Evolutionary conservation across 2,797 vertebrate species (phyloP).

Genomic region (Schizothorax lantsangensis): DNA sequence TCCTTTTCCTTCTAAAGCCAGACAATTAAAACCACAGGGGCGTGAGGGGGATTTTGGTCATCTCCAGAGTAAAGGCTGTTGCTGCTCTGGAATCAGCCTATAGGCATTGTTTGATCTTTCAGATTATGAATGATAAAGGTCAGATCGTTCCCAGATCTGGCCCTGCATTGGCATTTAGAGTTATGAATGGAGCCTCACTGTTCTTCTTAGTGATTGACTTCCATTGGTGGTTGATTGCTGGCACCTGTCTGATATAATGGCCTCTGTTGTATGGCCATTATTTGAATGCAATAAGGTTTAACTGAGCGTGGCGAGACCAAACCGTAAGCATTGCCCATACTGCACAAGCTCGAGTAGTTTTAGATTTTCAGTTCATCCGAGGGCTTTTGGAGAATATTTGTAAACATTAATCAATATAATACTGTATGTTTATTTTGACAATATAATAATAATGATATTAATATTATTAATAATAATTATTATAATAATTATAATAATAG

Average conservation of each 20-base stretch:
- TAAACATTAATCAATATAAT: constrained; percentile 21
- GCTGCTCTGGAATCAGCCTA: constrained; percentile 20
- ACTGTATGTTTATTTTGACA: no score
- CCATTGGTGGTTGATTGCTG: constrained; percentile 15
- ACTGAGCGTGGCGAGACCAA: neutral
- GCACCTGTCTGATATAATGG: constrained; percentile 21
- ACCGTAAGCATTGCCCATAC: constrained; percentile 12
- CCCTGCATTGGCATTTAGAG: constrained; percentile 18
- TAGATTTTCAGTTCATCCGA: constrained; percentile 29
- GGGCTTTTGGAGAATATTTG: constrained; percentile 19
- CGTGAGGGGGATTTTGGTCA: constrained; percentile 30
- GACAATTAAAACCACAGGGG: constrained; percentile 43
- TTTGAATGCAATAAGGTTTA: constrained; percentile 31
- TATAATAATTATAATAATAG: neutral
- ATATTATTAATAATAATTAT: neutral
- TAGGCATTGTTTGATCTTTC: constrained; percentile 45
- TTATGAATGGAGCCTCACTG: constrained; percentile 20
- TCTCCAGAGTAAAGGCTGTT: constrained; percentile 19
- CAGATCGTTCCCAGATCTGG: constrained; percentile 16
- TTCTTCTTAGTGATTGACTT: constrained; percentile 26
- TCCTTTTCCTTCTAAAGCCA: constrained; percentile 63
- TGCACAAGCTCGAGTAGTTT: constrained; percentile 24
- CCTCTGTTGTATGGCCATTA: constrained; percentile 10
- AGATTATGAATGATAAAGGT: constrained; percentile 42
- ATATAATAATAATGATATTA: no score